Evolutionary conservation across 2,888 invertebrate genomes (phyloP).

Genomic region (Candidula unifasciata): DNA sequence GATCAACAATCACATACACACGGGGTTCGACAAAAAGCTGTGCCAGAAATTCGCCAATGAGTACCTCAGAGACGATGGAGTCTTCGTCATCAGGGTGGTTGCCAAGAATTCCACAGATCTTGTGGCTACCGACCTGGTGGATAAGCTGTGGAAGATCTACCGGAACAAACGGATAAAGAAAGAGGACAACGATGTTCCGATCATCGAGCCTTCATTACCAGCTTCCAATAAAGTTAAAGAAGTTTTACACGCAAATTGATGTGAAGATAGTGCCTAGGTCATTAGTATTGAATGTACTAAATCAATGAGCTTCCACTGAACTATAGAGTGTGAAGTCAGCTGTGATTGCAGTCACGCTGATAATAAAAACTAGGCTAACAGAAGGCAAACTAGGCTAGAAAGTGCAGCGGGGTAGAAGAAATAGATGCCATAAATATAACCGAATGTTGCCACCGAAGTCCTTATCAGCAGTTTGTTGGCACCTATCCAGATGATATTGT

Average conservation of each 20-base stretch:
- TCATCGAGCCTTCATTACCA: slow-evolving; percentile 39
- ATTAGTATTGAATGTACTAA: too few species aligned
- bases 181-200: slow-evolving; percentile 47
- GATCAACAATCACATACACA: slow-evolving; percentile 57
- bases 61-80: slow-evolving; percentile 60
- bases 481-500: too few species aligned
- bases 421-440: too few species aligned
- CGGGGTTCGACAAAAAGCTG: slow-evolving; percentile 58
- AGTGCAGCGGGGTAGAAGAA: too few species aligned
- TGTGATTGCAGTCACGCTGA: too few species aligned
- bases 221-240: slow-evolving; percentile 52
- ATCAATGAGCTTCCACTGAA: too few species aligned
- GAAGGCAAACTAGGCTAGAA: too few species aligned
- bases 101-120: slow-evolving; percentile 62
- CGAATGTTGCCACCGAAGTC: too few species aligned
- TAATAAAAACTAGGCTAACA: too few species aligned
- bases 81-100: slow-evolving; percentile 61
- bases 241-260: not conserved
- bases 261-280: too few species aligned
- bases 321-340: too few species aligned
- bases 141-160: slow-evolving; percentile 59
- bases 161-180: slow-evolving; percentile 52
- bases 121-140: slow-evolving; percentile 59
- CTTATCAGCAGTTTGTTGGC: too few species aligned
- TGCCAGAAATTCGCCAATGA: slow-evolving; percentile 60